These are phyloP conservation scores for Aleiodes sp. DNA, from an alignment of 1,140 invertebrate species.

Conservation along the genomic window DNA sequence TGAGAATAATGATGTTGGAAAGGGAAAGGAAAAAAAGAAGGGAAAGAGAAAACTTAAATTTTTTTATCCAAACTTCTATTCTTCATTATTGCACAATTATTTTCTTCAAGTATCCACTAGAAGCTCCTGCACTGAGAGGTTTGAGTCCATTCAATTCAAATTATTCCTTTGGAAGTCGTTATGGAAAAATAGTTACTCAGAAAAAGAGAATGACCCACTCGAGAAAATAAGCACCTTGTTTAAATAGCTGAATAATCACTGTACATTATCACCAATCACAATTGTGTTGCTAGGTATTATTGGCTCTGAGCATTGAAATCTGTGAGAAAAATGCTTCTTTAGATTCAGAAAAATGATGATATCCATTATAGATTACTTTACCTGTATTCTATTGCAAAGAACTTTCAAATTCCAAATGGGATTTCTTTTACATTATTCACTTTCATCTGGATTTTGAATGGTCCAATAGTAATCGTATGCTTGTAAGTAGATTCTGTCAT, in stretches of 20 bases:
- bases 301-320: too few species aligned
- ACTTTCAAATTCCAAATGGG: too few species aligned
- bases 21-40: background rate
- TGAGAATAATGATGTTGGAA: background rate
- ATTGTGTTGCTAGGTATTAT: background rate
- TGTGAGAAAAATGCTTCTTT: too few species aligned
- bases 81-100: background rate
- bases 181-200: background rate
- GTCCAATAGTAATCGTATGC: too few species aligned
- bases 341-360: too few species aligned
- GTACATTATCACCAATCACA: background rate
- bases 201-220: background rate
- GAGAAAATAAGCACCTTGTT: background rate
- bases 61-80: background rate
- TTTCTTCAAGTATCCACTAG: background rate
- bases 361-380: too few species aligned
- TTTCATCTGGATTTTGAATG: too few species aligned
- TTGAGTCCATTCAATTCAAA: background rate
- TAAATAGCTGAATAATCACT: background rate
- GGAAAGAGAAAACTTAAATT: too few species aligned
- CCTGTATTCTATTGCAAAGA: too few species aligned
- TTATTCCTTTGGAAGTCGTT: background rate
- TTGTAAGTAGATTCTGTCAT: constrained; percentile 35
- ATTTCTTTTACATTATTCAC: too few species aligned
- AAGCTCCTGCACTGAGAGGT: too few species aligned